phyloP scores from a whole-genome alignment of 2,113 vertebrate species.

The Siniperca knerii region DNA sequence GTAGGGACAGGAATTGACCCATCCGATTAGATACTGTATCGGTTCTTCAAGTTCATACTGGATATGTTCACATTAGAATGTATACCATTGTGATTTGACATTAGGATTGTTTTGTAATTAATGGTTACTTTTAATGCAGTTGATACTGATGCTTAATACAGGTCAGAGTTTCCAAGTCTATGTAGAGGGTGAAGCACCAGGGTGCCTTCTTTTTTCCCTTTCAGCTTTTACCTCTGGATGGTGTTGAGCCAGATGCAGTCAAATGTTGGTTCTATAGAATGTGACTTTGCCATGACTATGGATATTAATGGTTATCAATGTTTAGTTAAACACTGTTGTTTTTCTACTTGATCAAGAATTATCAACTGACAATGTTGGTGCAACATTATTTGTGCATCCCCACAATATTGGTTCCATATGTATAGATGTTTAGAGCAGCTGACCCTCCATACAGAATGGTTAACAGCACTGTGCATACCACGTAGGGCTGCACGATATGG shows the following conservation, averaged over 20 bases:
- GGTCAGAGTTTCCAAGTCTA: not conserved
- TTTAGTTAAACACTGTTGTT: not conserved
- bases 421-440: not conserved
- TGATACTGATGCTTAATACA: not conserved
- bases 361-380: not conserved
- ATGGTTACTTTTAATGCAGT: not conserved
- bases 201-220: not conserved
- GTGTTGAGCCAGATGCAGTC: not conserved
- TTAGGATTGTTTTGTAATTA: slow-evolving; percentile 2
- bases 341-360: not conserved
- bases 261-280: not conserved
- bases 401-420: not conserved
- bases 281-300: not conserved
- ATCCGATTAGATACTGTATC: not conserved
- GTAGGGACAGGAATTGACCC: not conserved
- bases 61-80: not conserved
- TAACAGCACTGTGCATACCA: not conserved
- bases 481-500: too few species aligned
- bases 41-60: not conserved
- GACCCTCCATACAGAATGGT: not conserved
- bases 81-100: not conserved
- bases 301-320: slow-evolving; percentile 5
- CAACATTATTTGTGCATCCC: not conserved
- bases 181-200: not conserved
- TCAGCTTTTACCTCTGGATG: not conserved